Conservation (phyloP, 37 sponge, comb jelly and placozoan species). For the Beroe forskalii region DNA sequence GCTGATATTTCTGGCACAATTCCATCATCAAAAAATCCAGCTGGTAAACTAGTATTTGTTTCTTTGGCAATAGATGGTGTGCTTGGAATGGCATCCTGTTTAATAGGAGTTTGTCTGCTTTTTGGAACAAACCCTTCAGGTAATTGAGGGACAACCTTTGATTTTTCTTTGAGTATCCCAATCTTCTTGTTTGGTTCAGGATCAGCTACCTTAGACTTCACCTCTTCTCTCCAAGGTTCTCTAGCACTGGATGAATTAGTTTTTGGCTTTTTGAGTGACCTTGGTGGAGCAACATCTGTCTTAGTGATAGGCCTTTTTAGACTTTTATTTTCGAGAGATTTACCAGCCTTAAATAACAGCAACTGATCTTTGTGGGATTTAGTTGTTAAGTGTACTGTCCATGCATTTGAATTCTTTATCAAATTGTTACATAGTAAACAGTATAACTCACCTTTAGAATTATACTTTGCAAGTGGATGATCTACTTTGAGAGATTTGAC, state of each 20-base stretch:
- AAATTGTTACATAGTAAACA: conserved; percentile 44
- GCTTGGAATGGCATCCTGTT: not conserved
- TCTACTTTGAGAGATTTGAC: not conserved
- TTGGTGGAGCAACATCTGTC: conserved; percentile 35
- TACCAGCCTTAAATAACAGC: conserved; percentile 42
- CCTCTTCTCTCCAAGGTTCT: not conserved
- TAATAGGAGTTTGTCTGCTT: not conserved
- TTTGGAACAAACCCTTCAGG: conserved; percentile 63
- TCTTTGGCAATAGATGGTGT: not conserved
- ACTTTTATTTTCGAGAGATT: not conserved
- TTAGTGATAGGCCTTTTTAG: conserved; percentile 14
- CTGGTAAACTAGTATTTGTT: conserved; percentile 16
- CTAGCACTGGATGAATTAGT: not conserved
- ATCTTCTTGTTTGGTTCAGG: not conserved
- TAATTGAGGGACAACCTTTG: conserved; percentile 24
- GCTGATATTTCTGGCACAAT: not conserved
- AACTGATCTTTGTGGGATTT: conserved; percentile 27
- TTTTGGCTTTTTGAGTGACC: conserved; percentile 38
- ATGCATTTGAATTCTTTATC: conserved; percentile 43
- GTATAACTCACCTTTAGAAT: conserved; percentile 37
- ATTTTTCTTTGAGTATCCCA: conserved; percentile 25
- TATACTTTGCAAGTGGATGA: conserved; percentile 52
- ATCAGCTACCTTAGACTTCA: not conserved
- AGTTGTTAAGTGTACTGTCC: conserved; percentile 46
- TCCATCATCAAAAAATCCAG: conserved; percentile 55